These are phyloP conservation scores for Melopsittacus undulatus DNA, from an alignment of 2,797 vertebrate species.

Conservation along the genomic window DNA sequence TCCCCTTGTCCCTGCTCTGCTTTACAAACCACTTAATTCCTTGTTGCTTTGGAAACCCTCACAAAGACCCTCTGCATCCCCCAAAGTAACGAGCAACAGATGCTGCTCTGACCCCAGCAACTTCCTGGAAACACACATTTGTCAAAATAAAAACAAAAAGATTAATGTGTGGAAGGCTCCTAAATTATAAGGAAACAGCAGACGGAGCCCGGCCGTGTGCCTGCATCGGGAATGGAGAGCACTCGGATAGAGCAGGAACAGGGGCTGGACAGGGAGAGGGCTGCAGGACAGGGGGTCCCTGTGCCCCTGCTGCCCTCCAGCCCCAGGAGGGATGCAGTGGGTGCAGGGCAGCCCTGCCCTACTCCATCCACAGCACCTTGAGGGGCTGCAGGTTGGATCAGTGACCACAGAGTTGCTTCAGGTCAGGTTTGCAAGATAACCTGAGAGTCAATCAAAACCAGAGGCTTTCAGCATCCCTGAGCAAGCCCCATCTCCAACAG, in stretches of 20 bases:
- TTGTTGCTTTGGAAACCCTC: slow-evolving; percentile 82
- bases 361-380: not conserved
- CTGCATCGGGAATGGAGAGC: not conserved
- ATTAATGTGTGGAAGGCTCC: slow-evolving; percentile 82
- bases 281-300: not conserved
- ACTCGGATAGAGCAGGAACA: not conserved
- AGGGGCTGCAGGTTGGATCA: not conserved
- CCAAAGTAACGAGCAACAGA: slow-evolving; percentile 92
- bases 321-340: not conserved
- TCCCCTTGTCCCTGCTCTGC: slow-evolving; percentile 24
- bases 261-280: not conserved
- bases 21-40: slow-evolving; percentile 84
- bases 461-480: fast-evolving
- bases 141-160: slow-evolving; percentile 92
- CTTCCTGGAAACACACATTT: slow-evolving; percentile 94
- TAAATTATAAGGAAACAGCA: slow-evolving; percentile 53
- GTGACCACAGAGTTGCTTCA: fast-evolving
- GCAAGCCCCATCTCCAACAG: fast-evolving
- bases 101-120: slow-evolving; percentile 90
- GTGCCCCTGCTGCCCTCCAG: not conserved
- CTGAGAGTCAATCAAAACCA: fast-evolving
- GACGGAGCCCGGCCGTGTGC: not conserved
- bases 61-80: slow-evolving; percentile 82
- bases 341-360: fast-evolving
- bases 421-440: not conserved